These are phyloP conservation scores for Syngnathus scovelli DNA, from an alignment of 2,113 vertebrate genomes.

Conservation along the genomic window DNA sequence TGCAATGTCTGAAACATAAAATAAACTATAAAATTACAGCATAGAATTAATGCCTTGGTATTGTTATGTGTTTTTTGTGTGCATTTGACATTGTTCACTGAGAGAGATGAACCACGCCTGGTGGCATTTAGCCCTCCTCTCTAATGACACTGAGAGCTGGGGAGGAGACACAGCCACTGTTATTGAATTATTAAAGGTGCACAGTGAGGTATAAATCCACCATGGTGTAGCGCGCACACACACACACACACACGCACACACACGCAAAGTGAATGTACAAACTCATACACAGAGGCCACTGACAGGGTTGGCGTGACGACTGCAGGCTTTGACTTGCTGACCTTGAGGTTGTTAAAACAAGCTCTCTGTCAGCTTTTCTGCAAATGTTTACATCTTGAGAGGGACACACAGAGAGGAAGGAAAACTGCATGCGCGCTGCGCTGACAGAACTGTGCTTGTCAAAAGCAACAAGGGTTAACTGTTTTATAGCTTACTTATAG, in stretches of 20 bases:
- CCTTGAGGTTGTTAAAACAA: slow-evolving; percentile 74
- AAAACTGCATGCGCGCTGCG: slow-evolving; percentile 25
- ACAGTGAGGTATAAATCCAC: slow-evolving; percentile 65
- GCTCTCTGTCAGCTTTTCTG: slow-evolving; percentile 70
- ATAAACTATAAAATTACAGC: slow-evolving; percentile 12
- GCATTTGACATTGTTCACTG: slow-evolving; percentile 23
- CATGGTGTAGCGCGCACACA: slow-evolving; percentile 26
- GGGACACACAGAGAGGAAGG: slow-evolving; percentile 14
- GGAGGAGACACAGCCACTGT: slow-evolving; percentile 58
- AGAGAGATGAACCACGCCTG: slow-evolving; percentile 51
- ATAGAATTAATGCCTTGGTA: slow-evolving; percentile 4
- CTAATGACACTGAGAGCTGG: slow-evolving; percentile 60
- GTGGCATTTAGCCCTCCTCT: slow-evolving; percentile 64
- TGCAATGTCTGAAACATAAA: slow-evolving; percentile 31
- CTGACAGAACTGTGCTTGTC: slow-evolving; percentile 49
- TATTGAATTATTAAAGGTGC: slow-evolving; percentile 71
- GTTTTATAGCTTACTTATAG: background rate
- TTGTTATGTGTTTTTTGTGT: background rate
- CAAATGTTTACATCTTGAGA: slow-evolving; percentile 64
- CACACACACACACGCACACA: slow-evolving; percentile 3
- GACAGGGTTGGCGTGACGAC: slow-evolving; percentile 64
- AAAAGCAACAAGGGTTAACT: background rate
- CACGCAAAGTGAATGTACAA: slow-evolving; percentile 1
- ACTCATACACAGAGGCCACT: slow-evolving; percentile 32
- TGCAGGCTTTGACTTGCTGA: slow-evolving; percentile 71